phyloP scores from a whole-genome alignment of 2,797 vertebrate genomes.

The Streptopelia turtur region DNA sequence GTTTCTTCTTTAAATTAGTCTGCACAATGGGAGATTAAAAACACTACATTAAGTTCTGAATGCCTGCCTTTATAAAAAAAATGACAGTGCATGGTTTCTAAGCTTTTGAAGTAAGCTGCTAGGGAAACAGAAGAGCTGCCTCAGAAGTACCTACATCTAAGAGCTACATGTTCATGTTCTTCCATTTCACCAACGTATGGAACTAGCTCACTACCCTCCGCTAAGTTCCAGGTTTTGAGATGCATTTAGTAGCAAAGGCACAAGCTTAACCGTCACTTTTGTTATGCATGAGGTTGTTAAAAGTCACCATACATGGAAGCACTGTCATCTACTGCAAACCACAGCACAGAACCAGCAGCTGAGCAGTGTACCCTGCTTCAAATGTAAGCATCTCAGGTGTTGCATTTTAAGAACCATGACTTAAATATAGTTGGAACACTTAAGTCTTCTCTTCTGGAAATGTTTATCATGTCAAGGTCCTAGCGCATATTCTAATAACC shows the following conservation, averaged over 20 bases:
- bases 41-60: background rate
- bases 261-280: constrained; percentile 29
- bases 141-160: constrained; percentile 23
- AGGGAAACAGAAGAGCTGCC: constrained; percentile 14
- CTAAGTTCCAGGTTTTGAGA: background rate
- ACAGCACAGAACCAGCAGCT: background rate
- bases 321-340: background rate
- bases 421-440: constrained; percentile 54
- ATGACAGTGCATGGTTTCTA: background rate
- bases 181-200: constrained; percentile 22
- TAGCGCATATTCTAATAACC: background rate
- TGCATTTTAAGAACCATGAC: background rate
- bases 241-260: constrained; percentile 39
- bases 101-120: constrained; percentile 12
- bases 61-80: background rate
- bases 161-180: background rate
- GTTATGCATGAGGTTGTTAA: constrained; percentile 35
- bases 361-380: background rate
- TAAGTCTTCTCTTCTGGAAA: constrained; percentile 48
- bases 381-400: constrained; percentile 7
- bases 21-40: background rate
- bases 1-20: background rate
- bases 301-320: background rate
- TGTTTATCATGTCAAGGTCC: constrained; percentile 41
- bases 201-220: background rate